Percentiles rank a stretch among this genome's conserved stretches.
Conservation (phyloP, 2,797 vertebrate species). For the Pipistrellus nathusii region DNA sequence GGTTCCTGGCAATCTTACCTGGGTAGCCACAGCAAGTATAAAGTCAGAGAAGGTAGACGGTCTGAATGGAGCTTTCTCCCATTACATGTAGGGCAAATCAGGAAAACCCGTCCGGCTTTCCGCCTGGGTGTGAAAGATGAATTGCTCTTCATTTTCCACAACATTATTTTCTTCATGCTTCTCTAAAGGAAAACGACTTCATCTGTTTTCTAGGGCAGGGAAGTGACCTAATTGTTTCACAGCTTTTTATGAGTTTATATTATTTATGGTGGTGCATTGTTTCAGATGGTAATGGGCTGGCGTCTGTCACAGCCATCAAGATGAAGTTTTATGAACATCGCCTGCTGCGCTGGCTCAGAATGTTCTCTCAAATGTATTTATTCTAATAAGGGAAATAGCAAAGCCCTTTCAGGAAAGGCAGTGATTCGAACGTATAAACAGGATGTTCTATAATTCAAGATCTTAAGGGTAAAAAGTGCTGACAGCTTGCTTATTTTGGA, state of each 20-base stretch:
- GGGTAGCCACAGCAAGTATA: neutral
- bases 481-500: slow-evolving; percentile 83
- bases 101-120: slow-evolving; percentile 61
- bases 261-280: slow-evolving; percentile 82
- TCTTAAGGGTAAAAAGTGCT: slow-evolving; percentile 83
- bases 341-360: slow-evolving; percentile 48
- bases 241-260: slow-evolving; percentile 79
- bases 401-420: slow-evolving; percentile 74
- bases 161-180: slow-evolving; percentile 38
- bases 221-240: slow-evolving; percentile 84
- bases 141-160: slow-evolving; percentile 59
- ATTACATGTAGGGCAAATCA: neutral
- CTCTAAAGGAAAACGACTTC: slow-evolving; percentile 76
- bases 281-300: slow-evolving; percentile 77
- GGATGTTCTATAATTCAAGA: slow-evolving; percentile 75
- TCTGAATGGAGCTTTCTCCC: too few relatives aligned
- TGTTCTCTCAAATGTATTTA: slow-evolving; percentile 68
- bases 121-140: slow-evolving; percentile 45
- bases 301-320: slow-evolving; percentile 69
- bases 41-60: neutral
- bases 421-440: slow-evolving; percentile 83
- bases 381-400: slow-evolving; percentile 79
- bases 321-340: slow-evolving; percentile 52
- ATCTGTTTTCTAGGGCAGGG: slow-evolving; percentile 74
- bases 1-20: neutral